These are phyloP conservation scores for Drosophila arawakana DNA, from an alignment of 1,140 invertebrate genomes.

Conservation along the genomic window DNA sequence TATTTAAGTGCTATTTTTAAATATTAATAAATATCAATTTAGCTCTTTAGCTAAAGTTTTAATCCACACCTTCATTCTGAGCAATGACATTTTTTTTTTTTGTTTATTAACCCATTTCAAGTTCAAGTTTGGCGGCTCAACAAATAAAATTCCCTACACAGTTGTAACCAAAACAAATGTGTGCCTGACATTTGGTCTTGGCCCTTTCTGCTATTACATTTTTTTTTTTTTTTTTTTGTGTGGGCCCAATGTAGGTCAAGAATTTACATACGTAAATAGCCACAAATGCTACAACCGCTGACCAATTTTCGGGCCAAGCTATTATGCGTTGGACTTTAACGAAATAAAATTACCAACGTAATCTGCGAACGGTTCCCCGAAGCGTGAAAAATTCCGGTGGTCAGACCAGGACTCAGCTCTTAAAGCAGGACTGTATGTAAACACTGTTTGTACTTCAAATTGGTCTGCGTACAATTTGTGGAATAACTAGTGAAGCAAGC, in stretches of 20 bases:
- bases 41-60: not conserved
- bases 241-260: slow-evolving; percentile 40
- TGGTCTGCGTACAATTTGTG: slow-evolving; percentile 6
- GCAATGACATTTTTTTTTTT: not conserved
- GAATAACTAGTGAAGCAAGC: not conserved
- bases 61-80: not conserved
- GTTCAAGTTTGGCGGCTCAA: not conserved
- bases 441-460: slow-evolving; percentile 3
- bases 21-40: no score
- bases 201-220: no score
- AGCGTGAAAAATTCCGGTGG: slow-evolving; percentile 41
- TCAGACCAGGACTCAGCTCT: slow-evolving; percentile 7
- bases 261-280: slow-evolving; percentile 45
- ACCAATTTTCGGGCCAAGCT: slow-evolving; percentile 39
- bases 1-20: no score
- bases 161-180: not conserved
- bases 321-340: slow-evolving; percentile 16
- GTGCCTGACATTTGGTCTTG: not conserved
- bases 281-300: slow-evolving; percentile 29
- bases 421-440: not conserved
- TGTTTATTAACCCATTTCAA: slow-evolving; percentile 1
- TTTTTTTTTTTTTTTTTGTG: not conserved
- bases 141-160: not conserved
- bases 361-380: slow-evolving; percentile 30
- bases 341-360: slow-evolving; percentile 41